A percentile compares a stretch with the other conserved stretches of the same genome.
Evolutionary conservation across 2,888 invertebrate genomes (phyloP).

Genomic region (Dicycla oo): DNA sequence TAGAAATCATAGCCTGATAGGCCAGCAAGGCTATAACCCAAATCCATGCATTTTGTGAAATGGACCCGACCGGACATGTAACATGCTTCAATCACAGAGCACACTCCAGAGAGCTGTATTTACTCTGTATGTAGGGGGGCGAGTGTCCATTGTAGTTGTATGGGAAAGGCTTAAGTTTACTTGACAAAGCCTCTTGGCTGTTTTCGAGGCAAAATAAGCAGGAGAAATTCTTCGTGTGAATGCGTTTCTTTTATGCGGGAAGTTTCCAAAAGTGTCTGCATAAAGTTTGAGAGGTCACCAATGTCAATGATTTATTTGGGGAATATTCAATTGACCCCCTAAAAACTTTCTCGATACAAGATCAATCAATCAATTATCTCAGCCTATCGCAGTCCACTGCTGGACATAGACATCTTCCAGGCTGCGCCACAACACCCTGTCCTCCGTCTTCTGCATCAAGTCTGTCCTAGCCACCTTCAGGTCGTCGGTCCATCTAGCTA

Average conservation of each 20-base stretch:
- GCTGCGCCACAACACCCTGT: too few relatives aligned
- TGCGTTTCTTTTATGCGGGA: background rate
- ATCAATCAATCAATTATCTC: too few relatives aligned
- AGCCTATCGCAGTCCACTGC: too few relatives aligned
- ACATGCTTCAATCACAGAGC: slow-evolving; percentile 90
- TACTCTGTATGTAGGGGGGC: slow-evolving; percentile 80
- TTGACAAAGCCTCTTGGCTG: background rate
- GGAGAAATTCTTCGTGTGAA: too few relatives aligned
- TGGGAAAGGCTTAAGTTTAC: slow-evolving; percentile 36
- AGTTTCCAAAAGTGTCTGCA: background rate
- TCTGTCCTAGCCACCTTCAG: too few relatives aligned
- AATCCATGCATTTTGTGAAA: slow-evolving; percentile 88
- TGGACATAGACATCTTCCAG: too few relatives aligned
- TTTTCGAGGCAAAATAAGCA: background rate
- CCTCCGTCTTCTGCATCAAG: too few relatives aligned
- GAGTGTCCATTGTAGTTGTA: slow-evolving; percentile 70
- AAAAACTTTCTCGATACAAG: background rate
- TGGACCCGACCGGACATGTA: slow-evolving; percentile 87
- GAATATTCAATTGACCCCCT: background rate
- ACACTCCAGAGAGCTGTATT: slow-evolving; percentile 87
- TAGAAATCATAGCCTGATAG: slow-evolving; percentile 27
- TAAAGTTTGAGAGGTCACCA: background rate
- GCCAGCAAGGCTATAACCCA: slow-evolving; percentile 73
- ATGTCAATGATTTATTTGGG: background rate
- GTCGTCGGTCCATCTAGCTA: too few relatives aligned